Evolutionary conservation across 2,797 vertebrate genomes (phyloP), one percentile per base, ranked within the genome.

Genomic region (Pogoniulus pusillus): DNA sequence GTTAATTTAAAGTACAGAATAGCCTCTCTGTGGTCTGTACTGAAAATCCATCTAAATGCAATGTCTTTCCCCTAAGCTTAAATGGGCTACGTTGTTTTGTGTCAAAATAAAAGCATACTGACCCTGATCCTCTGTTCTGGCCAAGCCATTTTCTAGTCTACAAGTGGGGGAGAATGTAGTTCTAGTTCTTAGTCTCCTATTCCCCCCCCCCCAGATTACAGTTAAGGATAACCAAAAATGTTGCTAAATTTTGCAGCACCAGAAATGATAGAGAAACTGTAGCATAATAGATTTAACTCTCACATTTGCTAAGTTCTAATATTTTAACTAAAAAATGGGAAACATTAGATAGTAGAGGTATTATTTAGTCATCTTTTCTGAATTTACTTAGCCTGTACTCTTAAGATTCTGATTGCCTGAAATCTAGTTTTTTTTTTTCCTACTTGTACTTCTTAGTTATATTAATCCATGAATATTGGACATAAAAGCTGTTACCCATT

Each of bases 1-100:
- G 91, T 90, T 72, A 92, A 93, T 93, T 90, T 93, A 69, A 93
- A 94, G 62, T 72, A 69, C 79, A 95, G 87, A 96, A 95, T 93
- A 94, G 90, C 41, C 75, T 83, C 73, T 94, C 93, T 96, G 94
- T 96, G 87, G 89, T 66, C 76, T 85, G 37, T 62, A 47, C 55
- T 91, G 90, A 94, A 93, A 94, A 82, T 69, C 89, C 63, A 78
- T 93, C 66, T 89, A 90, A 96, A 94, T 77, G 89, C 53, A 65
- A 19, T 65, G 72, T 77, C 78, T 89, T 89, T 91, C 30, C 43
- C 63, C 59, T 87, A 70, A 91, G 65, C 39, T 81, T 87, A 85
- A 90, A 81, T 16, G 32, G 69, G 6, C 19, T 14, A 2, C 51
- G 24, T 24, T 63, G 69, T 53, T 81, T 83, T 70, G 73, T 91